Evolutionary conservation across 2,888 invertebrate genomes (phyloP).

Genomic region (Apamea epomidion): DNA sequence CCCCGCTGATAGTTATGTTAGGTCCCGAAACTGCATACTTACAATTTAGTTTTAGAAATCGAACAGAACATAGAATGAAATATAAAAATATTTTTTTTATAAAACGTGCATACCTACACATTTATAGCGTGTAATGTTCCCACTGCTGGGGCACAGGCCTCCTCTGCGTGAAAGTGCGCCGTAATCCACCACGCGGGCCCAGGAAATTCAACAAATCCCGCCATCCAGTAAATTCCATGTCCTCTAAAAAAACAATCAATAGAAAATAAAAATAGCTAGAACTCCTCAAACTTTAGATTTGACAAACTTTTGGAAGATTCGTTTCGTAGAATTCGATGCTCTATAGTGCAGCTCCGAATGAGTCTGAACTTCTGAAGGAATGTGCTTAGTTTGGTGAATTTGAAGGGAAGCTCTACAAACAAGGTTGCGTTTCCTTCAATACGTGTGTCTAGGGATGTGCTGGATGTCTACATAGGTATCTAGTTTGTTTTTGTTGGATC

Average conservation of each 20-base stretch:
- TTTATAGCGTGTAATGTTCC: not conserved
- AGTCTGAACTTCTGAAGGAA: conserved; percentile 44
- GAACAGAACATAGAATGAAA: not conserved
- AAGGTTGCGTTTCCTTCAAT: conserved; percentile 72
- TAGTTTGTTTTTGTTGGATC: conserved; percentile 54
- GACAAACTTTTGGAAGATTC: conserved; percentile 30
- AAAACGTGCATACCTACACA: not conserved
- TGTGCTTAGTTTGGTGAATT: conserved; percentile 57
- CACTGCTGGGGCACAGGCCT: not conserved
- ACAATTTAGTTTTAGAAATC: not conserved
- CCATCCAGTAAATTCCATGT: not conserved
- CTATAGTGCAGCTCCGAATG: conserved; percentile 31
- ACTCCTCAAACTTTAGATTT: conserved; percentile 33
- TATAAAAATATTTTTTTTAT: not conserved
- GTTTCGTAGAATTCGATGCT: conserved; percentile 29
- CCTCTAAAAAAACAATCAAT: conserved; percentile 9
- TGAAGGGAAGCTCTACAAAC: conserved; percentile 66
- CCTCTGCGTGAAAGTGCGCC: not conserved
- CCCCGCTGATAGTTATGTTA: not conserved
- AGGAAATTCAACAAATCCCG: not conserved
- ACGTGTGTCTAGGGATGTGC: conserved; percentile 49
- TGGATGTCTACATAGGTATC: conserved; percentile 4
- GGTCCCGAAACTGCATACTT: not conserved
- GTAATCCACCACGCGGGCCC: not conserved
- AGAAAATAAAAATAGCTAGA: conserved; percentile 22